Percentiles rank a stretch among this genome's conserved stretches.
Conservation (phyloP, 2,797 vertebrate genomes). For the Malurus splendens region DNA sequence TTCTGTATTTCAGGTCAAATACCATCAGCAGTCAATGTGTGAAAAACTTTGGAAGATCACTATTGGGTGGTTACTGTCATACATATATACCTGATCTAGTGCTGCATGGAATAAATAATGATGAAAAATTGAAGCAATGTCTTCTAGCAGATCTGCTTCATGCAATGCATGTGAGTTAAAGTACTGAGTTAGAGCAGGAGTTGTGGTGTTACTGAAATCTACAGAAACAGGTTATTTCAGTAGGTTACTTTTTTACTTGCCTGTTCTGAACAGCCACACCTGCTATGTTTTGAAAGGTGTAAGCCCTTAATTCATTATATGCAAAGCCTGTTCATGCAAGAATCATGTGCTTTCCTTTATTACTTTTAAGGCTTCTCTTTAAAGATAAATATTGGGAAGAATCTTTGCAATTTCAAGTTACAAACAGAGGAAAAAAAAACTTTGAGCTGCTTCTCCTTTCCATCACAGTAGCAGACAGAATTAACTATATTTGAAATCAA, state of each 20-base stretch:
- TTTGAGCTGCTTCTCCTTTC: neutral
- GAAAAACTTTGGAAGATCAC: conserved; percentile 81
- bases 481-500: neutral
- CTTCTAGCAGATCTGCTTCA: conserved; percentile 78
- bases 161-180: conserved; percentile 77
- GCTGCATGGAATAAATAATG: conserved; percentile 78
- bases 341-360: neutral
- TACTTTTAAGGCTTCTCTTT: neutral
- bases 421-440: neutral
- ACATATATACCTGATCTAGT: conserved; percentile 83
- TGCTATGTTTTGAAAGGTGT: neutral
- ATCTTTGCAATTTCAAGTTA: neutral
- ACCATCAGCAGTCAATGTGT: conserved; percentile 71
- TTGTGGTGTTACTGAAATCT: neutral
- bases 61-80: conserved; percentile 82
- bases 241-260: neutral
- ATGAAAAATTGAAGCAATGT: conserved; percentile 79
- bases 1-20: conserved; percentile 70
- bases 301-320: neutral
- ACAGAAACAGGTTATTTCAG: neutral
- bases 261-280: neutral
- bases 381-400: neutral
- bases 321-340: neutral
- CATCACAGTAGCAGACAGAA: neutral
- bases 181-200: neutral